Evolutionary conservation across 1,140 invertebrate species (phyloP).

Genomic region (Drosophila pseudoobscura): DNA sequence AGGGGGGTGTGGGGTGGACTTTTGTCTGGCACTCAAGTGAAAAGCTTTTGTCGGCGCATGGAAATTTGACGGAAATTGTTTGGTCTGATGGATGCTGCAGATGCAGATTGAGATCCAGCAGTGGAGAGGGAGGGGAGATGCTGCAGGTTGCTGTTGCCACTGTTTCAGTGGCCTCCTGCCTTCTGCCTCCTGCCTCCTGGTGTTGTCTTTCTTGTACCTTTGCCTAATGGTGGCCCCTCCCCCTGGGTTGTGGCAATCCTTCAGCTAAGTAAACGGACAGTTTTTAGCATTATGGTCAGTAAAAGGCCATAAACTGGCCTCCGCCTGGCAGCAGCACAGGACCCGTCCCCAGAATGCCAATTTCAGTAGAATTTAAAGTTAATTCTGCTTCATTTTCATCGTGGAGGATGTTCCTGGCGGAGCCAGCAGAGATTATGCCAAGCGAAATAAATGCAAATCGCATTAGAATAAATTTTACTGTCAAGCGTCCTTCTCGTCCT

Average conservation of each 20-base stretch:
- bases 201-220: constrained; percentile 43
- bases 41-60: constrained; percentile 79
- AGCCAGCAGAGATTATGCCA: constrained; percentile 33
- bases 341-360: constrained; percentile 38
- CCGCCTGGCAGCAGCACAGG: constrained; percentile 16
- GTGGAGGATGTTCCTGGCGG: constrained; percentile 19
- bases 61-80: constrained; percentile 82
- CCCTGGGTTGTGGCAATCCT: constrained; percentile 33
- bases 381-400: constrained; percentile 32
- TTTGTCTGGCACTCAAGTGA: constrained; percentile 78
- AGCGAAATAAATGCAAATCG: constrained; percentile 78
- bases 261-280: constrained; percentile 71
- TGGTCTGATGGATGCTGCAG: constrained; percentile 71
- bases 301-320: constrained; percentile 54
- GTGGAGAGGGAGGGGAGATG: not conserved
- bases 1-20: not conserved
- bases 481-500: not conserved
- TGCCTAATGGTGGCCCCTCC: constrained; percentile 50
- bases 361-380: constrained; percentile 67
- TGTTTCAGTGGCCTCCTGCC: not conserved
- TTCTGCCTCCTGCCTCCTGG: not conserved
- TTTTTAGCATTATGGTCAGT: constrained; percentile 64
- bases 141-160: constrained; percentile 4
- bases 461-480: constrained; percentile 73
- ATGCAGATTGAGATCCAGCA: constrained; percentile 16